Conservation (phyloP, 1,140 invertebrate genomes). For the Carposina sasakii region DNA sequence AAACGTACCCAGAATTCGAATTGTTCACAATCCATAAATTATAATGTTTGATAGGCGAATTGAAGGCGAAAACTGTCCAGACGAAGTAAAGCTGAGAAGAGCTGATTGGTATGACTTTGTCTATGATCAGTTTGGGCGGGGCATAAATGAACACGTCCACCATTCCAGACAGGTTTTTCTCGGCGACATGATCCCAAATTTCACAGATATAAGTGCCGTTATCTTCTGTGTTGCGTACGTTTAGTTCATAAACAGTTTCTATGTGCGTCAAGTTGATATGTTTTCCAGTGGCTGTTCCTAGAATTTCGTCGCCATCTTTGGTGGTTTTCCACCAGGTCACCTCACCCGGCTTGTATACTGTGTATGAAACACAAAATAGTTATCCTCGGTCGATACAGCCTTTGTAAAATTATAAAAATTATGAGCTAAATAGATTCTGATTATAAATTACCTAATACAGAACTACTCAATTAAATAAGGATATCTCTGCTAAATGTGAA, state of each 20-base stretch:
- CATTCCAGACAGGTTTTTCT: conserved; percentile 33
- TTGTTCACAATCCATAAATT: conserved; percentile 33
- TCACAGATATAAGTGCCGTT: conserved; percentile 54
- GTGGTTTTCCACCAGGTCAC: conserved; percentile 48
- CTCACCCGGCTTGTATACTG: conserved; percentile 33
- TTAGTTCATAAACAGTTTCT: conserved; percentile 34
- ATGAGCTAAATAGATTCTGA: too few relatives aligned
- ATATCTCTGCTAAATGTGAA: too few relatives aligned
- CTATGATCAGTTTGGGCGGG: conserved; percentile 80
- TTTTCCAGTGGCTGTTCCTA: too few relatives aligned
- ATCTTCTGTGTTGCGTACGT: conserved; percentile 36
- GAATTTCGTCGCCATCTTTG: conserved; percentile 26
- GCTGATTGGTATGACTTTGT: conserved; percentile 83
- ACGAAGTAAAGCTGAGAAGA: conserved; percentile 83
- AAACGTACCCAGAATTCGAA: too few relatives aligned
- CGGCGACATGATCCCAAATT: conserved; percentile 35
- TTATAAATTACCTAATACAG: too few relatives aligned
- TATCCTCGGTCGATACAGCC: too few relatives aligned
- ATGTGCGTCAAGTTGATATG: conserved; percentile 33
- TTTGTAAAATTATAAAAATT: too few relatives aligned
- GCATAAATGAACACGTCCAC: conserved; percentile 78
- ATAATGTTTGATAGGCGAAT: conserved; percentile 79
- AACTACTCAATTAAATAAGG: too few relatives aligned
- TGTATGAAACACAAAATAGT: too few relatives aligned
- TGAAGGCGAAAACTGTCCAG: conserved; percentile 86